phyloP scores from a whole-genome alignment of 2,888 invertebrate species.

The Leptinotarsa tumamoca region DNA sequence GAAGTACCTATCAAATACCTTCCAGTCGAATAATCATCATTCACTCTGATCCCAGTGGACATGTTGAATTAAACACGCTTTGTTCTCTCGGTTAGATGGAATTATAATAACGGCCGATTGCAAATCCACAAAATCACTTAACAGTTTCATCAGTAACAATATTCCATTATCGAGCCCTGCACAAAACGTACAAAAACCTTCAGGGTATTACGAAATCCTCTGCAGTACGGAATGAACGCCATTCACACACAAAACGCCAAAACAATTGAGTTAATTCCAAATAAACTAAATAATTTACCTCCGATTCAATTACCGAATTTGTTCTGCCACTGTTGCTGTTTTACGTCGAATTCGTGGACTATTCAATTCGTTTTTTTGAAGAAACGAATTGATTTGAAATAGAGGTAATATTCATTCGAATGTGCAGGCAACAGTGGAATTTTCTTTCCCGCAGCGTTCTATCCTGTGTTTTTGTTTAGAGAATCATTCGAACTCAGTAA shows the following conservation, averaged over 20 bases:
- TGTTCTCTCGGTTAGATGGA: not conserved
- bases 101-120: not conserved
- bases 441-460: too few species aligned
- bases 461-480: too few species aligned
- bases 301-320: constrained; percentile 26
- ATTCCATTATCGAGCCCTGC: constrained; percentile 3
- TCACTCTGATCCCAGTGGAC: not conserved
- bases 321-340: constrained; percentile 15
- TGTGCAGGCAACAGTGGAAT: too few species aligned
- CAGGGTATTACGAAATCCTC: not conserved
- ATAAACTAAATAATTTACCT: constrained; percentile 33
- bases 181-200: constrained; percentile 15
- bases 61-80: constrained; percentile 1
- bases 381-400: not conserved
- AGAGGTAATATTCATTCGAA: too few species aligned
- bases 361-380: constrained; percentile 1
- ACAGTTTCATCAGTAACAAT: constrained; percentile 18
- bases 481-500: too few species aligned
- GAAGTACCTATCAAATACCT: not conserved
- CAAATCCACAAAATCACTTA: constrained; percentile 12
- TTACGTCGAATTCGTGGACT: not conserved
- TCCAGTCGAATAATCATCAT: not conserved
- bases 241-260: constrained; percentile 6
- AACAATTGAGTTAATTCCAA: constrained; percentile 23
- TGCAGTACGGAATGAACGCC: constrained; percentile 16